phyloP scores from a whole-genome alignment of 2,113 vertebrate species.

The Axis porcinus region DNA sequence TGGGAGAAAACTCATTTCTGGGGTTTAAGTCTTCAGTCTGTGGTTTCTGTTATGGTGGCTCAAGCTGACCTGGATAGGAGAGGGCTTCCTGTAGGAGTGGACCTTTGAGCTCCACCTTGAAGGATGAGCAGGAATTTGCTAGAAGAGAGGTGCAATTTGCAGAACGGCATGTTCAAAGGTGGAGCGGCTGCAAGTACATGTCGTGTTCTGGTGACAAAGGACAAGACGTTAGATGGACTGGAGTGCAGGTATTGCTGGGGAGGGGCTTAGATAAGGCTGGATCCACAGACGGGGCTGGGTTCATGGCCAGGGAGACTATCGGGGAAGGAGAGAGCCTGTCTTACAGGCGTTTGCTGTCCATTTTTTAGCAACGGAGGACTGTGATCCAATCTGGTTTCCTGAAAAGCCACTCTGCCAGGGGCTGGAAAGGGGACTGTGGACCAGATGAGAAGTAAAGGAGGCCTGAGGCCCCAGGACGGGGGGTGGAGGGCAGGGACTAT shows the following conservation, averaged over 20 bases:
- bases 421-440: background rate
- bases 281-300: background rate
- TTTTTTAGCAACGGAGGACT: background rate
- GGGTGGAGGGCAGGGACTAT: background rate
- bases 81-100: background rate
- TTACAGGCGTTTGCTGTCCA: background rate
- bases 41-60: background rate
- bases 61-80: background rate
- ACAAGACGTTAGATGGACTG: background rate
- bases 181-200: background rate
- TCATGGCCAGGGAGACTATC: constrained; percentile 6
- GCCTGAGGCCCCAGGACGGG: background rate
- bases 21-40: background rate
- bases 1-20: background rate
- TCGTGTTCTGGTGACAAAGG: constrained; percentile 33
- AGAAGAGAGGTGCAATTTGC: background rate
- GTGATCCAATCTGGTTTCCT: background rate
- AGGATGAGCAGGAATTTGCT: constrained; percentile 13
- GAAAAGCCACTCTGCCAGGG: background rate
- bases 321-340: background rate
- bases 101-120: constrained; percentile 32
- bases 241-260: constrained; percentile 7
- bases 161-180: constrained; percentile 63
- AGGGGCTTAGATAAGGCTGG: constrained; percentile 62
- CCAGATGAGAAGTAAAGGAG: background rate